Evolutionary conservation across 1,140 invertebrate genomes (phyloP).

Genomic region (Triops cancriformis): DNA sequence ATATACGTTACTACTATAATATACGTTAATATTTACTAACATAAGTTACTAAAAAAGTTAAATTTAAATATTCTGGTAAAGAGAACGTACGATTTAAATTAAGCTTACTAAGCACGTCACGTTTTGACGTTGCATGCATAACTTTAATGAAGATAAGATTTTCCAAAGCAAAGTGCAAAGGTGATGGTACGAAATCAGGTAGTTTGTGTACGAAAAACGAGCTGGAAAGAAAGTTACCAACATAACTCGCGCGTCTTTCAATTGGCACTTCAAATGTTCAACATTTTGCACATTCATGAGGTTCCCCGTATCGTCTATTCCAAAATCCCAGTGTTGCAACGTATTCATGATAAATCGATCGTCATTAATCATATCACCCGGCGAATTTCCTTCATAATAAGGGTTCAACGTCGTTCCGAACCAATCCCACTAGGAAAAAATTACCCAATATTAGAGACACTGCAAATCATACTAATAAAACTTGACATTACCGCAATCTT

Average conservation of each 20-base stretch:
- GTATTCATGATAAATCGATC: slow-evolving; percentile 75
- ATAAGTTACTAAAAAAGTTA: too few relatives aligned
- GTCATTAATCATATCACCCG: slow-evolving; percentile 65
- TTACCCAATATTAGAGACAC: slow-evolving; percentile 20
- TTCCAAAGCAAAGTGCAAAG: too few relatives aligned
- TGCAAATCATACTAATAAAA: slow-evolving; percentile 9
- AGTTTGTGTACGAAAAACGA: slow-evolving; percentile 51
- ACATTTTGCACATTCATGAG: slow-evolving; percentile 46
- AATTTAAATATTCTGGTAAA: too few relatives aligned
- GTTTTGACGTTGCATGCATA: too few relatives aligned
- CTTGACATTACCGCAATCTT: slow-evolving; percentile 44
- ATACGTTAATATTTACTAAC: too few relatives aligned
- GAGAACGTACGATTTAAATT: too few relatives aligned
- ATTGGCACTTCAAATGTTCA: background rate
- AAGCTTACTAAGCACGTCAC: too few relatives aligned
- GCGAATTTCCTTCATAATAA: slow-evolving; percentile 75
- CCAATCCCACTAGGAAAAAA: slow-evolving; percentile 69
- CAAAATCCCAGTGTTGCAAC: slow-evolving; percentile 73
- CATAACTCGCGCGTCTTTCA: background rate
- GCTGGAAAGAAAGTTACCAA: background rate
- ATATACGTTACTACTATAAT: too few relatives aligned
- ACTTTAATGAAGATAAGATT: too few relatives aligned
- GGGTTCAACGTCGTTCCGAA: slow-evolving; percentile 78
- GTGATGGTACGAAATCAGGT: slow-evolving; percentile 39
- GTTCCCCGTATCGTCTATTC: slow-evolving; percentile 72